Base-by-base conservation (phyloP, 2,888 invertebrate genomes). In the Octodonta nipae region DNA sequence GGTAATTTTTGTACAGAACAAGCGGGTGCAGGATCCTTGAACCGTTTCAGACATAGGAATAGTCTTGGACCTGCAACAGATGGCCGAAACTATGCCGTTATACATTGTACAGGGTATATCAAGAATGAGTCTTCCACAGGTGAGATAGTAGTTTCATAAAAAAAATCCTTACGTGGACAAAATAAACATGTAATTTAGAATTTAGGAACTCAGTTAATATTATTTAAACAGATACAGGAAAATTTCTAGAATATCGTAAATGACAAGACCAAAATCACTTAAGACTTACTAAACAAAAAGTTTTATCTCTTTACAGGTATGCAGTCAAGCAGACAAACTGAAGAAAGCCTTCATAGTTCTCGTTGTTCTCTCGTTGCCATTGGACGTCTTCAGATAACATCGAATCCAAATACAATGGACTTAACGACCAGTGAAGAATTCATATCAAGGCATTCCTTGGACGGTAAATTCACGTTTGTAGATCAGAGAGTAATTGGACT, bases 91-190 rank as follows among this genome's bases (percentile, higher is more conserved):
- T 98, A 88, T 63, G 93, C 95, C 7, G 95, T 98, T 15, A 92
- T 98, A 12, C 98, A 99, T 61, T 96, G 96, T 66, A 98, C 98
- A 15, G 98, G 98, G 8, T 98, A 99, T 61, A 92, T 98, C 35
- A 98, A 98, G 65, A 96, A 95, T 66, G 96, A 95, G 93, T 92
- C 93, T 12, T 92, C 93, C 16, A 81, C 89, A 60, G 86, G 87
- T 80, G 67, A 37, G 25, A 54, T 60, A 69, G 71, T 66, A 73
- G 78, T n/a, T n/a, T n/a, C n/a, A n/a, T n/a, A n/a, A n/a, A n/a
- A n/a, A n/a, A n/a, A n/a, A n/a, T n/a, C n/a, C n/a, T n/a, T n/a
- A n/a, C n/a, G n/a, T n/a, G n/a, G n/a, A n/a, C n/a, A n/a, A n/a
- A n/a, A n/a, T n/a, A n/a, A n/a, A n/a, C n/a, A n/a, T n/a, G n/a